Conservation (phyloP, 2,888 invertebrate genomes). For the Drosophila tripunctata region DNA sequence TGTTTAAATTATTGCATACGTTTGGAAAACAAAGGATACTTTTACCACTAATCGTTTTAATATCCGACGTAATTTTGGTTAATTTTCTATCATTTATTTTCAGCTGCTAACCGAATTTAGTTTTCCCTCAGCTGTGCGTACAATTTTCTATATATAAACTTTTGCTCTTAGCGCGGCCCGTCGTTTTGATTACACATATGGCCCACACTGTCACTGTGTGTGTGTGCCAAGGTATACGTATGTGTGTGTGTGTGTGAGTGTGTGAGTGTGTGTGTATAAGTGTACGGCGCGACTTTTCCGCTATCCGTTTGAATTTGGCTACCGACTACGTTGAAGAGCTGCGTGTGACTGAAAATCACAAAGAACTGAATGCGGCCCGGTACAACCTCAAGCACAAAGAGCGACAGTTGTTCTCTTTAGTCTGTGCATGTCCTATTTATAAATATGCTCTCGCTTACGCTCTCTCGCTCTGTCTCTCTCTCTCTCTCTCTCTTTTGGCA, state of each 20-base stretch:
- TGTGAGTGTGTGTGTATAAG: conserved; percentile 11
- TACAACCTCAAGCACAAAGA: conserved; percentile 2
- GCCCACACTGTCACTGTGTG: conserved; percentile 57
- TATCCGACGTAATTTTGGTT: conserved; percentile 33
- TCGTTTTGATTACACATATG: conserved; percentile 74
- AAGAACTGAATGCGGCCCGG: conserved; percentile 40
- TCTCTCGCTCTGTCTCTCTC: conserved; percentile 4
- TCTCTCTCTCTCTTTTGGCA: not conserved
- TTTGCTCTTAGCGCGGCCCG: conserved; percentile 62
- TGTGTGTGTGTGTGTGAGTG: conserved; percentile 19
- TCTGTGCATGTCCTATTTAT: conserved; percentile 46
- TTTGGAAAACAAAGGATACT: not conserved
- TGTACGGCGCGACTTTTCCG: conserved; percentile 24
- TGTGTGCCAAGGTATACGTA: conserved; percentile 11
- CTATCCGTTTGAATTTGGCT: conserved; percentile 53
- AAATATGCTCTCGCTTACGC: conserved; percentile 19
- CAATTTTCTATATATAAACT: conserved; percentile 82
- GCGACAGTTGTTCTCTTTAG: not conserved
- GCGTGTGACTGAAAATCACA: conserved; percentile 73
- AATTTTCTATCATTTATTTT: conserved; percentile 61
- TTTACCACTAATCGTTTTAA: conserved; percentile 10
- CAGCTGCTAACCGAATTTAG: conserved; percentile 51
- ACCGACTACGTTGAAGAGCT: conserved; percentile 79
- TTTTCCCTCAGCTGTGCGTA: conserved; percentile 80
- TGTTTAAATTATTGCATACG: conserved; percentile 32